phyloP scores from a whole-genome alignment of 64 coral and sea anemone species.

The Cladopsammia gracilis region DNA sequence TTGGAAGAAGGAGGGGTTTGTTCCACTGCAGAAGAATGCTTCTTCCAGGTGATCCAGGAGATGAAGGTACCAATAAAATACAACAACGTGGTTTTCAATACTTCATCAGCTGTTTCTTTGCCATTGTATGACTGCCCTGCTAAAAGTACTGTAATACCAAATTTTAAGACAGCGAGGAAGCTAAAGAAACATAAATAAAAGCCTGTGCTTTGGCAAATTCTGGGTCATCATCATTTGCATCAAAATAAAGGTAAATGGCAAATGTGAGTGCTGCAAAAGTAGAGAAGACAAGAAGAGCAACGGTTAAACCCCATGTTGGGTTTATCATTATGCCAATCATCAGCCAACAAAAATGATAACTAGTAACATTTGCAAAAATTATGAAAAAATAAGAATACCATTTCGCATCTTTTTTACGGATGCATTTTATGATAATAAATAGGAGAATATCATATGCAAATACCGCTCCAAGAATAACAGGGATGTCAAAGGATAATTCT shows the following conservation, averaged over 20 bases:
- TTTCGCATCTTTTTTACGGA: not conserved
- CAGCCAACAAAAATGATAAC: constrained; percentile 1
- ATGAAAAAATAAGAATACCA: not conserved
- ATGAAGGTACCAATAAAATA: not conserved
- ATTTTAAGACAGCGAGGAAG: not conserved
- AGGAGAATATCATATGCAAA: too few relatives aligned
- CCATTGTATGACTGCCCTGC: constrained; percentile 9
- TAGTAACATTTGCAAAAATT: not conserved
- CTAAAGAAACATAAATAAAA: too few relatives aligned
- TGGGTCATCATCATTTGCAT: not conserved
- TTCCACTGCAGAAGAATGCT: too few relatives aligned
- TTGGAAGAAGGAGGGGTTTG: too few relatives aligned
- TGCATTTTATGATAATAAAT: not conserved
- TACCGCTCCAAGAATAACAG: too few relatives aligned
- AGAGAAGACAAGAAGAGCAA: not conserved
- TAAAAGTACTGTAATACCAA: not conserved
- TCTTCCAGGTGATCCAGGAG: too few relatives aligned
- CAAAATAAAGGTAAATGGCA: not conserved
- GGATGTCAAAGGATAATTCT: too few relatives aligned
- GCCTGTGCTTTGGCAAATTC: too few relatives aligned
- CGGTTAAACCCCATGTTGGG: constrained; percentile 8
- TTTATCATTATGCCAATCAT: constrained; percentile 11
- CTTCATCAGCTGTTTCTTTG: not conserved
- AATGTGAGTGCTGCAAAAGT: not conserved
- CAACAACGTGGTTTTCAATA: not conserved